Base-by-base conservation (phyloP, 2,888 invertebrate genomes). In the Lasius fuliginosus region DNA sequence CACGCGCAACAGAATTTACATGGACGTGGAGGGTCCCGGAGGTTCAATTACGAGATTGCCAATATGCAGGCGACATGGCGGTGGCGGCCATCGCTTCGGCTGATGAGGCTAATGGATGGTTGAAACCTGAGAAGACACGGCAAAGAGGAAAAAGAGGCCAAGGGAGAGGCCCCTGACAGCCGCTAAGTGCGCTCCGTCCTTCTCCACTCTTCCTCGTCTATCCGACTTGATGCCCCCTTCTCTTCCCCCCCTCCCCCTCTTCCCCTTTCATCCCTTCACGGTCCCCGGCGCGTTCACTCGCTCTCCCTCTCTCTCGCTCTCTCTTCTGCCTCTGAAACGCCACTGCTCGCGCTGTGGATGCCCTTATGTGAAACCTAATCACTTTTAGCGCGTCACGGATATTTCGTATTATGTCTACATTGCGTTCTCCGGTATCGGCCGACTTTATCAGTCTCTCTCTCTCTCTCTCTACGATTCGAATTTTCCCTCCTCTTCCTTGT, bases 51-150 rank as follows among this genome's bases (percentile, higher is more conserved):
- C 91, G 90, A 91, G 93, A 94, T 94, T 93, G 92, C 90, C 90
- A 89, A 86, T 85, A 84, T 83, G 85, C 77, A 82, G 82, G 73
- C 71, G 85, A 86, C 88, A 86, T 68, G 86, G 60, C 73, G 76
- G 92, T 91, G 91, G 90, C 89, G 87, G 90, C 91, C 93, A 91
- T 94, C 93, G 93, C 93, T 94, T 92, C 92, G 92, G 91, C 88
- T 93, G 93, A 94, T 94, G 94, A 94, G 92, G 93, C 94, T 95
- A 95, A 94, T 95, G 94, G 94, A 94, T 91, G 94, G 91, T 91
- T 93, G 94, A 93, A 94, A 94, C 91, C 91, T 87, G 94, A 94
- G 94, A 94, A 93, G 90, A 86, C 87, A 85, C 89, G 87, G 87
- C 88, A 90, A 90, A 90, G 91, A 91, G 89, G 91, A 90, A 83